phyloP scores from a whole-genome alignment of 2,797 vertebrate genomes.

The Megalops cyprinoides region DNA sequence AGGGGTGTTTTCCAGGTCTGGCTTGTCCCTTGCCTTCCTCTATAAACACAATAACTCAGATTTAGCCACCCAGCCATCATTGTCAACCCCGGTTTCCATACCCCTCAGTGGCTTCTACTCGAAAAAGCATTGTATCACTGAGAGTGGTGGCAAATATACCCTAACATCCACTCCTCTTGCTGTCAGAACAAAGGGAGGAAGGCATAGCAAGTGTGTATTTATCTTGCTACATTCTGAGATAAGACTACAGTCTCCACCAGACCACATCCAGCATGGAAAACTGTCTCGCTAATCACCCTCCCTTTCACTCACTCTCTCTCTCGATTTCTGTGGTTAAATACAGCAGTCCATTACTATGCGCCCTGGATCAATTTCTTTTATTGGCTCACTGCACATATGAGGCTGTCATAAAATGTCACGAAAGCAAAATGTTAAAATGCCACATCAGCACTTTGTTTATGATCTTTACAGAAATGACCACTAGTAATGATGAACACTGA shows the following conservation, averaged over 20 bases:
- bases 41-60: constrained; percentile 35
- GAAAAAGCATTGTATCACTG: constrained; percentile 12
- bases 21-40: constrained; percentile 22
- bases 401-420: background rate
- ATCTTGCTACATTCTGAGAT: constrained; percentile 49
- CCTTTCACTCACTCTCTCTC: constrained; percentile 14
- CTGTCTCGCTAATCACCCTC: background rate
- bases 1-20: constrained; percentile 40
- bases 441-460: constrained; percentile 44
- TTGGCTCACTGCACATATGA: background rate
- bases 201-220: constrained; percentile 31
- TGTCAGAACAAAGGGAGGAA: constrained; percentile 49
- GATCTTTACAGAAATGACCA: constrained; percentile 53
- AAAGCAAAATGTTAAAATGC: background rate
- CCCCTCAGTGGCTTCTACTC: constrained; percentile 12
- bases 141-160: constrained; percentile 28
- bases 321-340: too few species aligned
- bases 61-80: constrained; percentile 38
- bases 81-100: constrained; percentile 32
- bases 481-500: constrained; percentile 36
- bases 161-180: constrained; percentile 25
- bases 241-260: constrained; percentile 40
- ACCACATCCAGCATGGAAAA: constrained; percentile 8
- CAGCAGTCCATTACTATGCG: background rate
- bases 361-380: background rate